Evolutionary conservation across 2,888 invertebrate genomes (phyloP).

Genomic region (Abrostola tripartita): DNA sequence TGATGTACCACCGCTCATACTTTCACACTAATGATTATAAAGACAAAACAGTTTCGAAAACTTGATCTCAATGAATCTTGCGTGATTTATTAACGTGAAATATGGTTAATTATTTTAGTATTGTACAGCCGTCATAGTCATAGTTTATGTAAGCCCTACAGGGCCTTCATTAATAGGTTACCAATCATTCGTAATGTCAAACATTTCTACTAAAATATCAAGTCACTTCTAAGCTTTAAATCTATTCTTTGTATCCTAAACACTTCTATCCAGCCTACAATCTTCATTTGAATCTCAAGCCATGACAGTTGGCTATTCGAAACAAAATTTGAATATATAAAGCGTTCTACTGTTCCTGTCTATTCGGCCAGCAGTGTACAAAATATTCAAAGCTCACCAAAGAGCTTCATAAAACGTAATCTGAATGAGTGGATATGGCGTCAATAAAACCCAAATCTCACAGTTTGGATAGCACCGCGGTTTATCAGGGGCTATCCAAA

Average conservation of each 20-base stretch:
- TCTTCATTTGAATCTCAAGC: no score
- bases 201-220: no score
- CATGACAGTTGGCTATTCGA: background rate
- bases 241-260: no score
- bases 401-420: constrained; percentile 53
- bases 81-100: constrained; percentile 51
- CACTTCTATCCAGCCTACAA: no score
- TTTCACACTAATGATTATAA: constrained; percentile 58
- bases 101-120: constrained; percentile 22
- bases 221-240: no score
- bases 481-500: constrained; percentile 66
- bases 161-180: no score
- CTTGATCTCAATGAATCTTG: constrained; percentile 47
- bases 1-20: constrained; percentile 48
- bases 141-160: no score
- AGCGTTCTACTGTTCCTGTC: background rate
- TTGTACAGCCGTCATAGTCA: no score
- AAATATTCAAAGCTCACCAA: constrained; percentile 28
- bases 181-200: no score
- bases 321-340: background rate
- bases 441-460: constrained; percentile 49
- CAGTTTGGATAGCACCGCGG: constrained; percentile 60
- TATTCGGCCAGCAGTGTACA: constrained; percentile 19
- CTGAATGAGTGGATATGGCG: constrained; percentile 42
- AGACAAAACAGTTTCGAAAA: constrained; percentile 57